Percentiles rank a stretch among this genome's conserved stretches.
Evolutionary conservation across 2,888 invertebrate species (phyloP).

Genomic region (Athalia cordata): DNA sequence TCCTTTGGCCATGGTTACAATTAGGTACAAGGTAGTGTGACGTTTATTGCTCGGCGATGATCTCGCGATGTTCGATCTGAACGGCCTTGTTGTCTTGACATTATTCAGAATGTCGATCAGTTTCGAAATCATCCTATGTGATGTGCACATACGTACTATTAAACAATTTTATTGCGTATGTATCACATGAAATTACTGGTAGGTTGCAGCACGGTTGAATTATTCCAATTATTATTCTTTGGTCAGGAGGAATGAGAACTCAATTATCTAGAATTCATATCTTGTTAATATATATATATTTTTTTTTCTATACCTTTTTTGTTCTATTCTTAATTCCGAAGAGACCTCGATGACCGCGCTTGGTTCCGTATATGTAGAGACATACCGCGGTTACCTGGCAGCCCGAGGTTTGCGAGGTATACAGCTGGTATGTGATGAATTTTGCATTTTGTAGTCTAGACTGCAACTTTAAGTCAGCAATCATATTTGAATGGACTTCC

Average conservation of each 20-base stretch:
- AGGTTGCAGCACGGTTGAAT: not conserved
- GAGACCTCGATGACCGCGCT: not conserved
- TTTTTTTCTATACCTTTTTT: too few relatives aligned
- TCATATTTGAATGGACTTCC: conserved; percentile 43
- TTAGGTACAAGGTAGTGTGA: conserved; percentile 24
- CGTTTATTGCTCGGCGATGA: not conserved
- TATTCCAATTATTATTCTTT: not conserved
- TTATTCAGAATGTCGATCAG: conserved; percentile 36
- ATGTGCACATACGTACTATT: not conserved
- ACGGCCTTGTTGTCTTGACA: conserved; percentile 25
- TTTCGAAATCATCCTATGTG: not conserved
- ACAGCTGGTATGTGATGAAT: not conserved
- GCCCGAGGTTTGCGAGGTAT: not conserved
- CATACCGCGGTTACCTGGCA: not conserved
- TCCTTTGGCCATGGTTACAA: conserved; percentile 4
- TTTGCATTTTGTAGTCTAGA: not conserved
- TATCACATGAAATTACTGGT: not conserved
- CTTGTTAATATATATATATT: too few relatives aligned
- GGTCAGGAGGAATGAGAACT: not conserved
- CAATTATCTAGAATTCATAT: too few relatives aligned
- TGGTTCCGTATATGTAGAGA: too few relatives aligned
- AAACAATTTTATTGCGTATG: too few relatives aligned
- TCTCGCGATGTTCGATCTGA: not conserved
- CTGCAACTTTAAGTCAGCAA: conserved; percentile 24
- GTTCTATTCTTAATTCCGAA: not conserved